Evolutionary conservation across 2,888 invertebrate species (phyloP), one percentile per base, ranked within the genome.

Genomic region (Drosophila anomalipes): DNA sequence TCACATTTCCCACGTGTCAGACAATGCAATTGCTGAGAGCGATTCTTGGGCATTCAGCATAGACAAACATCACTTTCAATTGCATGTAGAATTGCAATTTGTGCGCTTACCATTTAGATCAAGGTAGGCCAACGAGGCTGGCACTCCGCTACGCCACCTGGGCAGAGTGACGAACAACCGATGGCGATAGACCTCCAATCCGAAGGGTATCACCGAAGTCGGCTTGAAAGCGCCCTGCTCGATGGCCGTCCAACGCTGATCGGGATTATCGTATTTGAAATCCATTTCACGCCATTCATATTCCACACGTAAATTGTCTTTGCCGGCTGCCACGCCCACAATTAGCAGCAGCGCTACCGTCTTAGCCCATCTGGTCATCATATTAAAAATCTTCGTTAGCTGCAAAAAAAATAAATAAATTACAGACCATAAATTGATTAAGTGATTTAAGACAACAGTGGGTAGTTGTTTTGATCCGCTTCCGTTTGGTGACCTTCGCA

Each of bases 251-350:
- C 94, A 94, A 64, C 95, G 93, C 4, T 94, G 95, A 10, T 94
- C 94, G 1, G 94, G 93, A 39, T 91, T 94, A 4, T 95, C 94
- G 93, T 95, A 97, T 73, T 95, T 95, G 92, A 95, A 97, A 91
- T 96, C 96, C 58, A 97, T 93, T 92, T 95, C 95, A 83, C 95
- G 96, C 97, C 97, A 97, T 90, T 96, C 95, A 92, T 95, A 96
- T 58, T 95, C 94, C 57, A 96, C 95, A 80, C 95, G 94, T 64
- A 96, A 94, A 93, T 96, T 96, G 91, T 96, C 96, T 94, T 95
- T 95, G 53, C 89, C 89, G 64, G 68, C 60, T 30, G 70, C 66
- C 39, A 72, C 44, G 58, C 71, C 62, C 77, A 79, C 65, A 47
- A 70, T 73, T 35, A 90, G 68, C 54, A 86, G 37, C 26, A 85